A percentile compares a stretch with the other conserved stretches of the same genome.
Evolutionary conservation across 2,113 vertebrate genomes (phyloP).

Genomic region (Himantopus leucocephalus): DNA sequence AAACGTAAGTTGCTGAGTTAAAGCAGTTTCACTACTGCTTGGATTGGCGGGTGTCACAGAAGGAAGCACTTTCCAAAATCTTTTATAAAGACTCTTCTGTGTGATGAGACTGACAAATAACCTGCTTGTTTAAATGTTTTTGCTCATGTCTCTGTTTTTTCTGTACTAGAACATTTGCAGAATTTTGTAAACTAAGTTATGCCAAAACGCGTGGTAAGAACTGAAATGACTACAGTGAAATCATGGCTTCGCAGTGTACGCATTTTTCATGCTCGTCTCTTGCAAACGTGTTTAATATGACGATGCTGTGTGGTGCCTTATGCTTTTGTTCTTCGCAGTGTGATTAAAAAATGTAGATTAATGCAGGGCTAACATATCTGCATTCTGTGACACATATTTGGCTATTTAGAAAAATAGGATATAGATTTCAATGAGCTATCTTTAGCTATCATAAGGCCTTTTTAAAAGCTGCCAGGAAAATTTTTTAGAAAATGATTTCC

Average conservation of each 20-base stretch:
- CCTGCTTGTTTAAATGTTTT: not conserved
- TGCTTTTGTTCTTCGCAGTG: constrained; percentile 15
- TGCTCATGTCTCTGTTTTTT: not conserved
- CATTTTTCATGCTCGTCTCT: rapidly evolving
- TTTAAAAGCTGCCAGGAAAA: constrained; percentile 45
- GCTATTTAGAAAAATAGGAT: constrained; percentile 49
- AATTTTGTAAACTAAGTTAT: not conserved
- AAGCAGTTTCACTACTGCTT: not conserved
- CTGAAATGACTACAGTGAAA: not conserved
- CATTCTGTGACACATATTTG: constrained; percentile 36
- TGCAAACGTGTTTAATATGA: not conserved
- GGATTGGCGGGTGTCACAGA: not conserved
- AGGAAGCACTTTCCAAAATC: not conserved
- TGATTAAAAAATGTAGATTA: constrained; percentile 27
- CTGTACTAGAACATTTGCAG: not conserved
- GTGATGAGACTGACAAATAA: not conserved
- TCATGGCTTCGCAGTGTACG: rapidly evolving
- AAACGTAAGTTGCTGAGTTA: not conserved
- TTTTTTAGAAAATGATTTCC: constrained; percentile 51
- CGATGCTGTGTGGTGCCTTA: not conserved
- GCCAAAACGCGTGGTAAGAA: not conserved
- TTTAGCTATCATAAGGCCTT: constrained; percentile 38
- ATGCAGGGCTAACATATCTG: constrained; percentile 5
- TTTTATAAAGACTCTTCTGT: not conserved
- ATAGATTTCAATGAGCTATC: constrained; percentile 26